Percentiles rank a stretch among this genome's conserved stretches.
Evolutionary conservation across 2,113 vertebrate species (phyloP).

Genomic region (Trinectes maculatus): DNA sequence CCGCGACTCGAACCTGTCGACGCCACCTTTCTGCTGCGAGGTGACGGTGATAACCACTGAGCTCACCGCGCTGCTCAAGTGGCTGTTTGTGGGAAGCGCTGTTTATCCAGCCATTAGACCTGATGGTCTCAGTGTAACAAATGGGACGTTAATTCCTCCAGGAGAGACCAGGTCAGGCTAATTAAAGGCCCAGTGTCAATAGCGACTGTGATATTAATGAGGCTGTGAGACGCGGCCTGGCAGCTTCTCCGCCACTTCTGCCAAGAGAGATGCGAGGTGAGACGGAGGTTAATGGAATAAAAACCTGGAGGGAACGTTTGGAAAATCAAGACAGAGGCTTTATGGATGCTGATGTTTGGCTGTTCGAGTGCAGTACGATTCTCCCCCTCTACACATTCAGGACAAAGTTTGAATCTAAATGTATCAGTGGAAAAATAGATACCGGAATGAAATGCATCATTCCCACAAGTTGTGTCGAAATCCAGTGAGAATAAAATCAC

Average conservation of each 20-base stretch:
- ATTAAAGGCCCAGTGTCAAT: slow-evolving; percentile 44
- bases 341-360: no score
- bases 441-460: no score
- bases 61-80: background rate
- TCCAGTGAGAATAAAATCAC: no score
- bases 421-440: no score
- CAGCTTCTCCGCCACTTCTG: no score
- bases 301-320: background rate
- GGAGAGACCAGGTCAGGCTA: slow-evolving; percentile 8
- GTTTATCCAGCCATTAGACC: slow-evolving; percentile 12
- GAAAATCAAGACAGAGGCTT: no score
- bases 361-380: no score
- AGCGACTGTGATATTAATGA: slow-evolving; percentile 44
- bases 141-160: slow-evolving; percentile 33
- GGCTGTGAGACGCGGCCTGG: background rate
- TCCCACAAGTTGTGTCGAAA: no score
- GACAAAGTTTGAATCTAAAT: no score
- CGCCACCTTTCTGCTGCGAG: no score
- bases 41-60: background rate
- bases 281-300: background rate
- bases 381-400: no score
- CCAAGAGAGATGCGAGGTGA: no score
- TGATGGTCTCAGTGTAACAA: background rate
- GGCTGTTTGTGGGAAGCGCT: background rate
- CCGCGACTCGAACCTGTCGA: background rate